Percentiles rank a stretch among this genome's conserved stretches.
These are phyloP conservation scores for Microctonus hyperodae DNA, from an alignment of 2,888 invertebrate species.

Conservation along the genomic window DNA sequence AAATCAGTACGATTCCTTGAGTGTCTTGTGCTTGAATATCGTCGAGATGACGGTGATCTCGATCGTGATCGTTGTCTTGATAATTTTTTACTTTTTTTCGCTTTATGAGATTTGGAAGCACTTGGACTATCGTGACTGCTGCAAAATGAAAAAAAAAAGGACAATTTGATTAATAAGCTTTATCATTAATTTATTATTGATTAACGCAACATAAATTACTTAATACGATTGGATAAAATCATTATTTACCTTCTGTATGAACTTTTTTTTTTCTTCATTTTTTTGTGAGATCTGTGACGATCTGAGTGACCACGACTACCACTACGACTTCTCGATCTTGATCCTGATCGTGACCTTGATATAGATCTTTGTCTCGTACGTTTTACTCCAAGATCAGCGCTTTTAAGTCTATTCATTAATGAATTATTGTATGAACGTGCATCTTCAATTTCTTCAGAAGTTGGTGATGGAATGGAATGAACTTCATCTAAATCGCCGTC, in stretches of 20 bases:
- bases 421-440: constrained; percentile 46
- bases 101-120: constrained; percentile 55
- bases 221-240: too few relatives aligned
- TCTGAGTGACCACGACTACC: constrained; percentile 47
- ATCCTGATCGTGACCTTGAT: constrained; percentile 50
- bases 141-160: constrained; percentile 32
- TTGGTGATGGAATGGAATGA: constrained; percentile 55
- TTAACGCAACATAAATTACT: too few relatives aligned
- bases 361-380: constrained; percentile 54
- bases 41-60: constrained; percentile 52
- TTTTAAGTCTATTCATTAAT: constrained; percentile 55
- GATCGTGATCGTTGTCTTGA: constrained; percentile 58
- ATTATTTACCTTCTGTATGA: constrained; percentile 64
- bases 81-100: constrained; percentile 59
- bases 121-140: constrained; percentile 55
- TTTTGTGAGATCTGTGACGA: constrained; percentile 58
- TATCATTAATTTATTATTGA: constrained; percentile 12
- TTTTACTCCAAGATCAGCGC: constrained; percentile 54
- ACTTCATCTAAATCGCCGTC: constrained; percentile 55
- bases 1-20: constrained; percentile 53
- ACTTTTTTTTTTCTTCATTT: constrained; percentile 64
- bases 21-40: constrained; percentile 47
- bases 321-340: constrained; percentile 41
- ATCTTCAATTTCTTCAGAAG: constrained; percentile 42
- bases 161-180: constrained; percentile 9